phyloP scores from a whole-genome alignment of 2,797 vertebrate species.

The Onychomys leucogaster region DNA sequence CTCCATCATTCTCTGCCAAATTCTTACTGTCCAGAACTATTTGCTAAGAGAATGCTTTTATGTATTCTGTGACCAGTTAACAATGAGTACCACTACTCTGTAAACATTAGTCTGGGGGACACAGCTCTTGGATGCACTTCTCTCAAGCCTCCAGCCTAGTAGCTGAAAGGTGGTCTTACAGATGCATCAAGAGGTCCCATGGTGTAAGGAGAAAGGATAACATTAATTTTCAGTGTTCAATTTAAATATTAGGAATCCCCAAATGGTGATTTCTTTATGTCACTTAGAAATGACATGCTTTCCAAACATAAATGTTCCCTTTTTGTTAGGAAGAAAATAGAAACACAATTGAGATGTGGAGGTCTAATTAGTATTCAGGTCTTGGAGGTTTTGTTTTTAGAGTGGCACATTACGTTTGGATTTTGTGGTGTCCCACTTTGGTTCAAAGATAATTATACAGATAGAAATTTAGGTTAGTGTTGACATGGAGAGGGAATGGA shows the following conservation, averaged over 20 bases:
- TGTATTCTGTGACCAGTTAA: not conserved
- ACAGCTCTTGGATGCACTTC: not conserved
- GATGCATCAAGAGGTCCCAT: not conserved
- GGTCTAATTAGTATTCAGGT: not conserved
- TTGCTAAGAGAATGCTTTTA: not conserved
- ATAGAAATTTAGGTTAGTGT: not conserved
- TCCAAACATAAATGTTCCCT: not conserved
- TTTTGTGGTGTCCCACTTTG: not conserved
- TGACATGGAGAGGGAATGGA: not conserved
- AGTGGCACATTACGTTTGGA: not conserved
- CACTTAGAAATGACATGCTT: not conserved
- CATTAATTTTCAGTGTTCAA: not conserved
- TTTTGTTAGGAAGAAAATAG: not conserved
- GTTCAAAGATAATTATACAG: not conserved
- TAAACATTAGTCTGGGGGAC: not conserved
- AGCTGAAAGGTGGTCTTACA: not conserved
- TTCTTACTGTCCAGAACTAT: not conserved
- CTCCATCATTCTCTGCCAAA: not conserved
- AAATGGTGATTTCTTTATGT: not conserved
- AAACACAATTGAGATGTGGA: not conserved
- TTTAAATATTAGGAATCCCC: no score
- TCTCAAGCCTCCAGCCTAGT: not conserved
- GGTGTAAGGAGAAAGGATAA: not conserved
- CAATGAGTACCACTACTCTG: not conserved
- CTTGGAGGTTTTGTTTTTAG: not conserved